Conservation (phyloP, 1,140 invertebrate species). For the Drosophila tani region DNA sequence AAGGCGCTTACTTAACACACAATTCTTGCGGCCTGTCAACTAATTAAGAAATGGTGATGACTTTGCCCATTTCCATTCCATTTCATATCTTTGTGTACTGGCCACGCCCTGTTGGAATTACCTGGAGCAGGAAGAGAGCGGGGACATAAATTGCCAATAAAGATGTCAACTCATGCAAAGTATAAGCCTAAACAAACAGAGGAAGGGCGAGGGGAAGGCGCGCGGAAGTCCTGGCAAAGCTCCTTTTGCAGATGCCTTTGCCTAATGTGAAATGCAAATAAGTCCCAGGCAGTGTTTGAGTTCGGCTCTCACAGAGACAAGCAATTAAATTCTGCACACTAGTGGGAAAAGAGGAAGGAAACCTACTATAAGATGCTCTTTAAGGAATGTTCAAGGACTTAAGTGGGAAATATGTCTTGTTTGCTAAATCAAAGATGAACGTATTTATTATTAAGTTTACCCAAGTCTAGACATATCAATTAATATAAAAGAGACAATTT, state of each 20-base stretch:
- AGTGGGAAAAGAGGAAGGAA: background rate
- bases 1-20: constrained; percentile 30
- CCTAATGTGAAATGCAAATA: constrained; percentile 72
- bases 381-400: background rate
- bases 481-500: background rate
- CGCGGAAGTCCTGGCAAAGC: constrained; percentile 55
- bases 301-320: constrained; percentile 38
- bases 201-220: background rate
- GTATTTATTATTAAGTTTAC: background rate
- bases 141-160: constrained; percentile 73
- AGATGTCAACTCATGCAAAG: constrained; percentile 69
- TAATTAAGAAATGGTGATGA: constrained; percentile 73
- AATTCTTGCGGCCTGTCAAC: constrained; percentile 44
- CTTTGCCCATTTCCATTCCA: constrained; percentile 18
- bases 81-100: constrained; percentile 37
- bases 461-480: background rate
- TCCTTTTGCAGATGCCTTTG: constrained; percentile 54
- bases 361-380: constrained; percentile 22
- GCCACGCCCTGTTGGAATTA: constrained; percentile 46
- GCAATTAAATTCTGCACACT: constrained; percentile 58
- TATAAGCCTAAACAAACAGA: constrained; percentile 57
- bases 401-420: background rate
- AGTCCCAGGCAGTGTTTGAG: constrained; percentile 21
- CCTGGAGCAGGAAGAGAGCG: constrained; percentile 16
- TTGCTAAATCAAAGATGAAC: background rate